Percentiles rank a stretch among this genome's conserved stretches.
Evolutionary conservation across 2,797 vertebrate species (phyloP).

Genomic region (Natrix natrix): DNA sequence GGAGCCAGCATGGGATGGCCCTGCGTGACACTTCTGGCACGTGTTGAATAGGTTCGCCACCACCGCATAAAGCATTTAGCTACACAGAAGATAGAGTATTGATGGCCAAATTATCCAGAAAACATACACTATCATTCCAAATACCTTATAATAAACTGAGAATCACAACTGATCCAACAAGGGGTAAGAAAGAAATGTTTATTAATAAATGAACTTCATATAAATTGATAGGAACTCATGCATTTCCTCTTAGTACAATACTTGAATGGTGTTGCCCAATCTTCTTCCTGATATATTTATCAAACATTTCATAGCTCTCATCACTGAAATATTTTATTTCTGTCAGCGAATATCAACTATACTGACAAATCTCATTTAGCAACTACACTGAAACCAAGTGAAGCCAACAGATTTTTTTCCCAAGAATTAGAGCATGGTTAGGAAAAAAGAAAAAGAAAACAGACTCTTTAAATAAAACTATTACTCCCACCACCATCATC

Average conservation of each 20-base stretch:
- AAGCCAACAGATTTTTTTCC: background rate
- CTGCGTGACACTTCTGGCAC: too few species aligned
- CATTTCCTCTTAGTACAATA: background rate
- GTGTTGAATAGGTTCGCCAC: too few species aligned
- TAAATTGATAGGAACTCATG: background rate
- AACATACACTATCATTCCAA: background rate
- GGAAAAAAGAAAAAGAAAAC: background rate
- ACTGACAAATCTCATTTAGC: slow-evolving; percentile 44
- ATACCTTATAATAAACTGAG: background rate
- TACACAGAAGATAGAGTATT: background rate
- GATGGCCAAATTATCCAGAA: background rate
- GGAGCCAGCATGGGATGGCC: too few species aligned
- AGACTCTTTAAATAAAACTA: slow-evolving; percentile 17
- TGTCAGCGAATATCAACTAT: slow-evolving; percentile 38
- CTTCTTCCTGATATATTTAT: slow-evolving; percentile 31
- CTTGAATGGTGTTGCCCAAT: background rate
- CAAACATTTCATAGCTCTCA: slow-evolving; percentile 35
- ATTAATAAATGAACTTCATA: background rate
- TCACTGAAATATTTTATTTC: slow-evolving; percentile 29
- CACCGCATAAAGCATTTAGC: background rate
- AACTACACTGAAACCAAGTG: slow-evolving; percentile 26
- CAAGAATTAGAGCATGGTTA: slow-evolving; percentile 26
- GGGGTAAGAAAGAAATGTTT: background rate
- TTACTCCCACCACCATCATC: background rate
- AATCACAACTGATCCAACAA: background rate